phyloP scores from a whole-genome alignment of 2,888 invertebrate genomes.

The Lasioglossum zephyrum region DNA sequence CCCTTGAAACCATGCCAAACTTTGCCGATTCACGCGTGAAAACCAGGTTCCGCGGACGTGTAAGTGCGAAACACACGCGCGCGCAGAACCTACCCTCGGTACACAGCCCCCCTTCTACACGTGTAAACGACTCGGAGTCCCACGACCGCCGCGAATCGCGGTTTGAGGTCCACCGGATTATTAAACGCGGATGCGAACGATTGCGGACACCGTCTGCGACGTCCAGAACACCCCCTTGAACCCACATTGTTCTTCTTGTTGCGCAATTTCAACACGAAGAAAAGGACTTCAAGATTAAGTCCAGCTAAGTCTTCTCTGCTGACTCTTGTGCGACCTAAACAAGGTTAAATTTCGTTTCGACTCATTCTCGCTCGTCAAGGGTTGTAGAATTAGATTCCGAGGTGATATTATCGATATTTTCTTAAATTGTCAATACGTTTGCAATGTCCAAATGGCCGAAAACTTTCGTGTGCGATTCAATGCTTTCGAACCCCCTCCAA shows the following conservation, averaged over 20 bases:
- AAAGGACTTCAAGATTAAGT: not conserved
- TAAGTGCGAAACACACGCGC: conserved; percentile 33
- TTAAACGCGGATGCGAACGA: conserved; percentile 74
- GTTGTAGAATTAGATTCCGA: not conserved
- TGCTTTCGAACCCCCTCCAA: too few species aligned
- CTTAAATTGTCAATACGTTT: not conserved
- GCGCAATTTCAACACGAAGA: not conserved
- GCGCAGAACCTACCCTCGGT: conserved; percentile 25
- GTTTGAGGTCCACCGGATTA: conserved; percentile 83
- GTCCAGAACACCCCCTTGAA: not conserved
- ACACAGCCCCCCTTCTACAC: conserved; percentile 50
- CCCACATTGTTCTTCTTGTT: not conserved
- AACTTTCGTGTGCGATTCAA: too few species aligned
- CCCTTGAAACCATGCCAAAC: conserved; percentile 75
- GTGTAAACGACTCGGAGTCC: conserved; percentile 64
- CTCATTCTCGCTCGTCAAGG: too few species aligned
- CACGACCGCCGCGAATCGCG: conserved; percentile 80
- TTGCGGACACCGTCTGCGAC: not conserved
- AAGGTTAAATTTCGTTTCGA: too few species aligned
- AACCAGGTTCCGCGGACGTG: not conserved
- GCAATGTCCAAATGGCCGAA: too few species aligned
- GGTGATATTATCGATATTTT: not conserved
- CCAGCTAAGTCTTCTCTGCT: not conserved
- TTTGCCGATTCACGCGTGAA: not conserved
- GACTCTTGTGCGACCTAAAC: too few species aligned